Evolutionary conservation across 1,140 invertebrate genomes (phyloP), one percentile per base, ranked within the genome.

Genomic region (Capitella teleta): DNA sequence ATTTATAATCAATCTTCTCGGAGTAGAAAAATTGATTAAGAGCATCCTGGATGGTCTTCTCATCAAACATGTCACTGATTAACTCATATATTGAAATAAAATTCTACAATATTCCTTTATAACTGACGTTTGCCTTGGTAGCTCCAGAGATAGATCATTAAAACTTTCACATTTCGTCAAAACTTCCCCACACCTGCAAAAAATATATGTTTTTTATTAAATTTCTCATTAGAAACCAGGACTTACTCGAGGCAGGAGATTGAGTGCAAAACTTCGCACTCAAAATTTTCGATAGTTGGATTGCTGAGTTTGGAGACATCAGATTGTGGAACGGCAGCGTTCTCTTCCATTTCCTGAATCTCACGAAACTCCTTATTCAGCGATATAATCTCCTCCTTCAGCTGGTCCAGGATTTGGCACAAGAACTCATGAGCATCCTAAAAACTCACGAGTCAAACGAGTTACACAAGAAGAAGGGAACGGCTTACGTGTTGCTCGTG

Each of bases 381-480:
- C 44, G 63, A 66, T 2, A 52, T 49, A 8, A 61, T 57, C 54
- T 71, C 68, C 32, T 71, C 68, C 49, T 71, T 71, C 16, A 71
- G 47, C 46, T 66, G 62, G 49, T 70, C 66, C 19, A 71, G 28
- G 23, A 71, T 56, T 50, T 68, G 63, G 48, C 58, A 48, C 18
- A 71, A 52, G 53, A 69, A 70, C 50, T 71, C 68, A 59, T 71
- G 68, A n/a, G 67, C 68, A 61, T 71, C 68, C 68, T 70, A 49
- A 16, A 59, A 54, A 19, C n/a, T n/a, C n/a, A n/a, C n/a, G n/a
- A n/a, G n/a, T n/a, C n/a, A n/a, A n/a, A n/a, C n/a, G n/a, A 18
- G 19, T 18, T 14, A 41, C 6, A 10, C 19, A 12, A 8, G 8
- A 6, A 12, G 6, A 12, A 14, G 8, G 38, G 12, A 19, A 14